These are phyloP conservation scores for Eupleurogrammus muticus DNA, from an alignment of 2,797 vertebrate species.

Conservation along the genomic window DNA sequence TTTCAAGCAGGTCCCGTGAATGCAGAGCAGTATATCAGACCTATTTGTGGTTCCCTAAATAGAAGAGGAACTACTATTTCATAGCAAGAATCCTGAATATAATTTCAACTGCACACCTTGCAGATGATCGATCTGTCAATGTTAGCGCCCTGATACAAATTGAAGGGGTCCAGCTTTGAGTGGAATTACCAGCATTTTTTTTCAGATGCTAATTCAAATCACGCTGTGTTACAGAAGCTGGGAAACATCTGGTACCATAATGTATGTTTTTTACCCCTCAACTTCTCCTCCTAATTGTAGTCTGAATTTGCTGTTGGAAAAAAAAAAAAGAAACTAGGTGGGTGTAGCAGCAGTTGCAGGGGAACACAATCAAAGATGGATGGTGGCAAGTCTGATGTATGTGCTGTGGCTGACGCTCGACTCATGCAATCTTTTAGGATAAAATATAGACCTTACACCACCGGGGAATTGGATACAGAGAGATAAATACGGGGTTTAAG, in stretches of 20 bases:
- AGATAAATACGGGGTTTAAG: conserved; percentile 50
- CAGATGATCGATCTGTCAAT: conserved; percentile 66
- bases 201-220: conserved; percentile 69
- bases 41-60: conserved; percentile 15
- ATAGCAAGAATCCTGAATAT: conserved; percentile 27
- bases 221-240: conserved; percentile 45
- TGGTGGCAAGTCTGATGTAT: conserved; percentile 62
- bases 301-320: conserved; percentile 43
- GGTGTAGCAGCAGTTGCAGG: conserved; percentile 35
- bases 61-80: conserved; percentile 18
- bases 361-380: conserved; percentile 66
- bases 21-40: conserved; percentile 23
- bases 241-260: conserved; percentile 48
- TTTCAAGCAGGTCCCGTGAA: conserved; percentile 43
- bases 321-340: conserved; percentile 4
- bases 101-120: conserved; percentile 43
- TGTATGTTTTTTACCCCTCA: conserved; percentile 10
- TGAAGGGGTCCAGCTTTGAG: conserved; percentile 51
- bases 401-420: conserved; percentile 47
- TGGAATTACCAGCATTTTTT: conserved; percentile 74
- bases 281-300: conserved; percentile 18
- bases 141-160: conserved; percentile 58
- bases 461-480: conserved; percentile 56
- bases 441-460: conserved; percentile 58
- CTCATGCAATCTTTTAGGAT: conserved; percentile 62